Conservation (phyloP, 2,797 vertebrate species). For the Microctenopoma steveboyesi region DNA sequence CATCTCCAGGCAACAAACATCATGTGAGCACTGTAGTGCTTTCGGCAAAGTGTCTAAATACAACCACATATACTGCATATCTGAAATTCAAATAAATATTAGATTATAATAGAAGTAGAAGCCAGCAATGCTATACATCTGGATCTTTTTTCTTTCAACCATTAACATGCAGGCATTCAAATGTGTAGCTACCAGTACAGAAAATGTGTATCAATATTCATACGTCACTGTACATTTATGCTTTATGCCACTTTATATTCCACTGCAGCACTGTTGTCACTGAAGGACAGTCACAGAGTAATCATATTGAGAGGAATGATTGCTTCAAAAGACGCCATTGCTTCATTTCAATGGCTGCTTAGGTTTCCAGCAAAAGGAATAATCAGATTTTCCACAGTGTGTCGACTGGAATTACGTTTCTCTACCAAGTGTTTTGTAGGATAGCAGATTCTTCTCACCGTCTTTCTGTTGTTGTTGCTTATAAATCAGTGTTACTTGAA, state of each 20-base stretch:
- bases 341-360: constrained; percentile 55
- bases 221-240: constrained; percentile 20
- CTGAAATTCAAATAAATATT: not conserved
- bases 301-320: constrained; percentile 36
- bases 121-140: not conserved
- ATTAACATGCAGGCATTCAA: constrained; percentile 1
- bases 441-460: constrained; percentile 30
- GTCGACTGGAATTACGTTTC: constrained; percentile 32
- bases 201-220: constrained; percentile 36
- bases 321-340: constrained; percentile 35
- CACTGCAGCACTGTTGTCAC: constrained; percentile 4
- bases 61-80: not conserved
- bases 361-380: constrained; percentile 49
- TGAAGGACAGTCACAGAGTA: constrained; percentile 50
- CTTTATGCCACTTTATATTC: constrained; percentile 49
- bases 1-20: not conserved
- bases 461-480: constrained; percentile 56
- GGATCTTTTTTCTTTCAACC: not conserved
- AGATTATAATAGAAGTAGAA: not conserved
- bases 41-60: not conserved
- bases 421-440: constrained; percentile 28
- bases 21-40: not conserved
- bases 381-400: constrained; percentile 49
- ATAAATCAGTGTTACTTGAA: constrained; percentile 75
- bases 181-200: not conserved